Percentiles rank a stretch among this genome's conserved stretches.
phyloP scores from a whole-genome alignment of 1,140 invertebrate species.

The Caenorhabditis brenneri region DNA sequence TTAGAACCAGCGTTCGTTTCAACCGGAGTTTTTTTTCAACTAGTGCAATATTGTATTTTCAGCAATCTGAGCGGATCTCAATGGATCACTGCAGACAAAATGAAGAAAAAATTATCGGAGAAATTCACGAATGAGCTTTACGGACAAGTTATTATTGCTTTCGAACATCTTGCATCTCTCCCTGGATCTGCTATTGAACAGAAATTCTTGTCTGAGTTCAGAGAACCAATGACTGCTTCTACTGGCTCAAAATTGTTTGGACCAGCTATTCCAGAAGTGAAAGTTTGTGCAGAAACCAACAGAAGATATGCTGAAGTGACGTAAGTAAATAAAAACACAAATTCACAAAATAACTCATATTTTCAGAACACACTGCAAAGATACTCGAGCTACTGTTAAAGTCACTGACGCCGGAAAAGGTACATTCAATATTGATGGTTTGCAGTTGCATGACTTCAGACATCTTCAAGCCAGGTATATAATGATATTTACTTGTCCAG shows the following conservation, averaged over 20 bases:
- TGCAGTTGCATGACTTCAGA: constrained; percentile 58
- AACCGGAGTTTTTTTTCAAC: constrained; percentile 1
- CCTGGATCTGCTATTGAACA: constrained; percentile 60
- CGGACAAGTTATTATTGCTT: constrained; percentile 62
- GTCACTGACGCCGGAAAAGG: constrained; percentile 64
- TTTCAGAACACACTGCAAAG: constrained; percentile 53
- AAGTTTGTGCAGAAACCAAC: constrained; percentile 56
- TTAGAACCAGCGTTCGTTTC: not conserved
- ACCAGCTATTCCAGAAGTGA: constrained; percentile 59
- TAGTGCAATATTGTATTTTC: not conserved
- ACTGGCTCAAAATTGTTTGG: constrained; percentile 57
- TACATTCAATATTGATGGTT: constrained; percentile 61
- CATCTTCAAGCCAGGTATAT: constrained; percentile 59
- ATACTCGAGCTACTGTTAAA: constrained; percentile 56
- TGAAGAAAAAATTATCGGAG: constrained; percentile 59
- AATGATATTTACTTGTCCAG: too few relatives aligned
- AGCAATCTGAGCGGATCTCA: constrained; percentile 51
- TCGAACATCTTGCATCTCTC: constrained; percentile 62
- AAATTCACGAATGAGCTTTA: constrained; percentile 62
- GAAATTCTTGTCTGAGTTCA: constrained; percentile 62
- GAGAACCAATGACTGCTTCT: constrained; percentile 41
- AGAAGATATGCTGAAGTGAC: constrained; percentile 53
- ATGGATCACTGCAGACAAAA: constrained; percentile 59
- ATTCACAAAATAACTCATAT: too few relatives aligned
- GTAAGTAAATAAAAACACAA: too few relatives aligned